Conservation (phyloP, 2,888 invertebrate genomes). For the Leistus spinibarbis region DNA sequence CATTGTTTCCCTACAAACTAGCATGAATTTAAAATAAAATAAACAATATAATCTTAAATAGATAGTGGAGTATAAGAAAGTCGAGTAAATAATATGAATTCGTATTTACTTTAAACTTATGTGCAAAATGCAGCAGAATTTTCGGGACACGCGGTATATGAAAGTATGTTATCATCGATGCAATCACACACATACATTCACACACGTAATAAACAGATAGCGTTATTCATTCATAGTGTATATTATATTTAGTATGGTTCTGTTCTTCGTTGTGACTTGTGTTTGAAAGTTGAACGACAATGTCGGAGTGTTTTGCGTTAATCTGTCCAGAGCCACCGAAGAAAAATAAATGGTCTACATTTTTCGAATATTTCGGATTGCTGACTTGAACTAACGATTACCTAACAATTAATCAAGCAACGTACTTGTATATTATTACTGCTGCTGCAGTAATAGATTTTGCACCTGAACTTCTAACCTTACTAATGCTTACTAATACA, state of each 20-base stretch:
- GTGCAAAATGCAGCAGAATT: no score
- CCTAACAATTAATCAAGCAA: background rate
- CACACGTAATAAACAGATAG: conserved; percentile 10
- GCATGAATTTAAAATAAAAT: no score
- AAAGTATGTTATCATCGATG: background rate
- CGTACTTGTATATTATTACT: background rate
- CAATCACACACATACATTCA: background rate
- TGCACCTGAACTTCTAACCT: no score
- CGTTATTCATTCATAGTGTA: background rate
- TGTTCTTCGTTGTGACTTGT: conserved; percentile 7
- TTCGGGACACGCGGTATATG: no score
- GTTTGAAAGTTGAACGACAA: background rate
- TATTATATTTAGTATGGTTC: conserved; percentile 17
- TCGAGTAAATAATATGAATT: no score
- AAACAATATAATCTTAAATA: no score
- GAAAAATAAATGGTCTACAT: background rate
- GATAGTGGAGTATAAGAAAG: no score
- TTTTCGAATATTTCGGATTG: background rate
- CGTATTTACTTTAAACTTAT: no score
- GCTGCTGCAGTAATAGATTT: no score
- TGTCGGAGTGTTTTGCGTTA: conserved; percentile 5
- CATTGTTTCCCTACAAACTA: no score
- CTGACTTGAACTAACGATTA: background rate
- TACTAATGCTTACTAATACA: no score
- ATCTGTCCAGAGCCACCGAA: background rate